Evolutionary conservation across 2,113 vertebrate genomes (phyloP).

Genomic region (Neotragus pygmaeus): DNA sequence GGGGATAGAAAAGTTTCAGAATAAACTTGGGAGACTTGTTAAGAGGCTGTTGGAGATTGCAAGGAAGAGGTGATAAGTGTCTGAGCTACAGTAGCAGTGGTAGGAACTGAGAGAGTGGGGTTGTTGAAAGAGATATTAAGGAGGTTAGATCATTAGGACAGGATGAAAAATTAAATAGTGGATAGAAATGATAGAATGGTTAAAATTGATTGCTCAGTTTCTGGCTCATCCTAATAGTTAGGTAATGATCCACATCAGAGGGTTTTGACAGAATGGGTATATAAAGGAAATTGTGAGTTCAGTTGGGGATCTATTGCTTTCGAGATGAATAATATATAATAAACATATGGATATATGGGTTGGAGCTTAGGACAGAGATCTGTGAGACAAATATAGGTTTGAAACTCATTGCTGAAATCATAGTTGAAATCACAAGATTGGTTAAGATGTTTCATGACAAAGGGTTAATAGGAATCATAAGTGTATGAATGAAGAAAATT

Average conservation of each 20-base stretch:
- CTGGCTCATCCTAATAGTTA: neutral
- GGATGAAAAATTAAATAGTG: neutral
- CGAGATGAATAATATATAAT: neutral
- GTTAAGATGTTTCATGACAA: neutral
- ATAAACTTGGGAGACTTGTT: neutral
- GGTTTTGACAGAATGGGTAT: neutral
- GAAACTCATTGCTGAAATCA: neutral
- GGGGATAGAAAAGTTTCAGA: neutral
- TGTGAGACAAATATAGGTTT: neutral
- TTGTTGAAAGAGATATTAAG: neutral
- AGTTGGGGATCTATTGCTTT: neutral
- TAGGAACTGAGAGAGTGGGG: neutral
- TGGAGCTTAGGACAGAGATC: neutral
- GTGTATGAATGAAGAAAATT: neutral
- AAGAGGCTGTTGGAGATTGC: neutral
- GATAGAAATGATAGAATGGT: neutral
- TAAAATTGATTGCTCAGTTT: neutral
- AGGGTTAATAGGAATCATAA: slow-evolving; percentile 20
- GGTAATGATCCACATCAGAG: neutral
- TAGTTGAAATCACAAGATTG: neutral
- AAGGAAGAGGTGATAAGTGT: neutral
- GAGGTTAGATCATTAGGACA: neutral
- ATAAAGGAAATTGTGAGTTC: neutral
- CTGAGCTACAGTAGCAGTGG: neutral
- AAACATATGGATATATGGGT: neutral